Evolutionary conservation across 2,113 vertebrate genomes (phyloP), one percentile per base, ranked within the genome.

Genomic region (Anolis carolinensis): DNA sequence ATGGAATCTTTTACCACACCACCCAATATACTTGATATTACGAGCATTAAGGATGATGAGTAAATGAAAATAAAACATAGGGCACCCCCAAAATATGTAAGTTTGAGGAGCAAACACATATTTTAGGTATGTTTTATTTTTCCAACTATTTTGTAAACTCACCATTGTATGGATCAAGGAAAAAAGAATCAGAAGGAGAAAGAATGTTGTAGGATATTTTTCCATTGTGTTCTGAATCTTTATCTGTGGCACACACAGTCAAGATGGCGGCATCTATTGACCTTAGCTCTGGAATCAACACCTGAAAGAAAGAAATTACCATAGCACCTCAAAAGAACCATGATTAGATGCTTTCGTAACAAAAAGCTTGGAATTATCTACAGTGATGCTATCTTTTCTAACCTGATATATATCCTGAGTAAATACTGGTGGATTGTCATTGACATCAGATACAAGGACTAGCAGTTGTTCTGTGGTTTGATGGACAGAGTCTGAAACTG

Each of bases 391-490:
- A 4, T 0, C 5, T 0, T 1, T 32, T 65, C 92, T 84, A 92
- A 97, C 96, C 97, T 99, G 97, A 92, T 99, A 99, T 4, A 86
- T 96, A 87, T 97, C 95, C 91, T 97, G 94, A 71, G 94, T 93
- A 95, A 99, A 99, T 74, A 96, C 89, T 0, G 98, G 98, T 59
- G 97, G 93, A 3, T 98, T 99, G 93, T 99, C 98, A 80, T 99
- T 99, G 91, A 98, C 36, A 27, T 99, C 98, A 86, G 97, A 83
- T 85, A 99, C 95, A 72, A 85, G 90, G 90, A 99, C 86, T 7
- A 55, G 59, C 70, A 99, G 93, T 27, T 94, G 91, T 62, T 96
- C 96, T 67, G 96, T 96, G 80, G 96, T 96, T 87, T 95, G 94
- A 94, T 99, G 96, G 63, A 97, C 74, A 4, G 96, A 97, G 92